A percentile compares a stretch with the other conserved stretches of the same genome.
These are phyloP conservation scores for Ochropacha duplaris DNA, from an alignment of 2,888 invertebrate species.

Conservation along the genomic window DNA sequence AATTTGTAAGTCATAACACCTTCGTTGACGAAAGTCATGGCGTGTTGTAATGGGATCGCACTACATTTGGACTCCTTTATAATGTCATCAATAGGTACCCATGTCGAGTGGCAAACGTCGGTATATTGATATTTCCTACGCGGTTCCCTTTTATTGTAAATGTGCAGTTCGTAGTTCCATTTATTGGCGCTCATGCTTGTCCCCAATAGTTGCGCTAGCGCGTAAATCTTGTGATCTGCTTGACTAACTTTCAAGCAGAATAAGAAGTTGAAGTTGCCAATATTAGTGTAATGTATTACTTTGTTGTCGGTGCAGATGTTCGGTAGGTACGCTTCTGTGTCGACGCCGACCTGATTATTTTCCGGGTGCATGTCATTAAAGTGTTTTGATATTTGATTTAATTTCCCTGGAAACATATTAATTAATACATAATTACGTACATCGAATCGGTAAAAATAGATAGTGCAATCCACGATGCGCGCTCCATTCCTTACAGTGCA, in stretches of 20 bases:
- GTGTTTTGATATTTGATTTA: constrained; percentile 49
- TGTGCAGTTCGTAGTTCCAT: constrained; percentile 64
- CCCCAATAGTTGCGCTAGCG: constrained; percentile 56
- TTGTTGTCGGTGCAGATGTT: constrained; percentile 33
- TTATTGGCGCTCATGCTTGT: constrained; percentile 53
- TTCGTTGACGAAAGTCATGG: constrained; percentile 29
- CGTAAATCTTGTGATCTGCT: constrained; percentile 38
- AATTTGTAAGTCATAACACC: constrained; percentile 41
- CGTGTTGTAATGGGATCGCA: constrained; percentile 39
- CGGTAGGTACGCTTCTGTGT: constrained; percentile 47
- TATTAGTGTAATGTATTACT: constrained; percentile 39
- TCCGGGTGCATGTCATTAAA: constrained; percentile 49
- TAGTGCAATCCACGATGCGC: no score
- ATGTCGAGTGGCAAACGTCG: constrained; percentile 44
- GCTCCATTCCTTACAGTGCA: no score
- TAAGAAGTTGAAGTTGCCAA: constrained; percentile 53
- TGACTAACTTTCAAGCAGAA: constrained; percentile 48
- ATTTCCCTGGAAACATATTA: constrained; percentile 48
- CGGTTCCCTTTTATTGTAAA: constrained; percentile 60
- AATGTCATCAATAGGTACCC: constrained; percentile 35
- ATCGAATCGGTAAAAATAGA: neutral
- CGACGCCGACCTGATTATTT: constrained; percentile 40
- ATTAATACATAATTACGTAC: neutral
- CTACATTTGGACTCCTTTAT: constrained; percentile 42
- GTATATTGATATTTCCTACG: constrained; percentile 49